A percentile compares a stretch with the other conserved stretches of the same genome.
Evolutionary conservation across 2,797 vertebrate species (phyloP).

Genomic region (Alauda arvensis): DNA sequence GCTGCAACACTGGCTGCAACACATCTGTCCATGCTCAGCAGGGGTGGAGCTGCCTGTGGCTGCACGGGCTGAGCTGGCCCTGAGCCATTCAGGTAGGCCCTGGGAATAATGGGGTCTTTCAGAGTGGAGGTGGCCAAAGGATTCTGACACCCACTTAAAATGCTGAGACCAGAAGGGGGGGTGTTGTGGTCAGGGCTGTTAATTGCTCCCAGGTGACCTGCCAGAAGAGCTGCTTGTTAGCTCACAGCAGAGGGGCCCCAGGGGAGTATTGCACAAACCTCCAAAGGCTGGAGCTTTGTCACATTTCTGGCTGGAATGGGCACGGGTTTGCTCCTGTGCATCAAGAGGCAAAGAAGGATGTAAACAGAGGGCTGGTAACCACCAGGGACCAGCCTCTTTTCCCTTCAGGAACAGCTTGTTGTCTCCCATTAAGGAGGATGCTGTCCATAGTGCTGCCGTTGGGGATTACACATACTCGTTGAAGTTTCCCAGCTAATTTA

Average conservation of each 20-base stretch:
- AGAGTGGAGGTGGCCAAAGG: background rate
- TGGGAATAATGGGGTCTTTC: accelerated
- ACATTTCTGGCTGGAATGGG: background rate
- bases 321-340: background rate
- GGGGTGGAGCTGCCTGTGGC: accelerated
- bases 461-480: background rate
- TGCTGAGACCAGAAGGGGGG: background rate
- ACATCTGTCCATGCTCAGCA: background rate
- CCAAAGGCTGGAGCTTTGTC: background rate
- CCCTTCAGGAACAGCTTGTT: background rate
- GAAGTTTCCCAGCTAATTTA: background rate
- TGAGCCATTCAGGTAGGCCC: no score
- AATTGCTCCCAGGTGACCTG: background rate
- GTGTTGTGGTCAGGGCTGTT: background rate
- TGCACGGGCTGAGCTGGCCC: background rate
- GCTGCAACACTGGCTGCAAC: background rate
- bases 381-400: background rate
- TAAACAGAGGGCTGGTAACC: background rate
- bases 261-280: background rate
- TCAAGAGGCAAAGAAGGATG: background rate
- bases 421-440: background rate
- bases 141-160: background rate
- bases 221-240: background rate
- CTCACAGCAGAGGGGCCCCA: background rate
- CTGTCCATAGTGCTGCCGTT: background rate